These are phyloP conservation scores for Thereva unica DNA, from an alignment of 2,888 invertebrate genomes.

Conservation along the genomic window DNA sequence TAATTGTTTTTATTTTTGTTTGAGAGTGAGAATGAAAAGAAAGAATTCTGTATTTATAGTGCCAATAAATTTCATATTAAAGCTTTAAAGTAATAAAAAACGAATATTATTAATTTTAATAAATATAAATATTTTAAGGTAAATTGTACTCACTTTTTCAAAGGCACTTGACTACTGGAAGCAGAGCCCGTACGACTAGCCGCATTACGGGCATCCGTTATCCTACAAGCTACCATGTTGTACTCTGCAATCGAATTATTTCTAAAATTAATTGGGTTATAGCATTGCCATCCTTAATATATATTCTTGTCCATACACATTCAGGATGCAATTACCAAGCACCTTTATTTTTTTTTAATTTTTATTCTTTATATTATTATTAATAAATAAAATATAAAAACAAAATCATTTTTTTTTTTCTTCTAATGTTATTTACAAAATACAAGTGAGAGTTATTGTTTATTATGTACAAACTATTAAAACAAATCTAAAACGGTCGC, in stretches of 20 bases:
- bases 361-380: not conserved
- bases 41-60: conserved; percentile 24
- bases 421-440: conserved; percentile 8
- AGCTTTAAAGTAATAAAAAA: conserved; percentile 9
- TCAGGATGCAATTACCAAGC: conserved; percentile 41
- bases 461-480: not conserved
- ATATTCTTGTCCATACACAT: conserved; percentile 40
- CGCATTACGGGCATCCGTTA: conserved; percentile 91
- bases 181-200: conserved; percentile 68
- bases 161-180: conserved; percentile 95
- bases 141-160: conserved; percentile 85
- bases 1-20: not conserved
- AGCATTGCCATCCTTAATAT: conserved; percentile 58
- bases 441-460: not conserved
- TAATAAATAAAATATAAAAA: no score
- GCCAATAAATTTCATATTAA: conserved; percentile 7
- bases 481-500: conserved; percentile 6
- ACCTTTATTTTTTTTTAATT: conserved; percentile 13
- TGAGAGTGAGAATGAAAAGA: conserved; percentile 9
- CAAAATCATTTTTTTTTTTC: not conserved
- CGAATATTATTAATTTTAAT: not conserved
- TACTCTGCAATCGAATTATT: conserved; percentile 87
- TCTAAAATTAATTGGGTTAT: conserved; percentile 62
- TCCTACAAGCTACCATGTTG: conserved; percentile 97
- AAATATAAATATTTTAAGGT: conserved; percentile 3